Conservation (phyloP, 2,888 invertebrate genomes). For the Molanna angustata region DNA sequence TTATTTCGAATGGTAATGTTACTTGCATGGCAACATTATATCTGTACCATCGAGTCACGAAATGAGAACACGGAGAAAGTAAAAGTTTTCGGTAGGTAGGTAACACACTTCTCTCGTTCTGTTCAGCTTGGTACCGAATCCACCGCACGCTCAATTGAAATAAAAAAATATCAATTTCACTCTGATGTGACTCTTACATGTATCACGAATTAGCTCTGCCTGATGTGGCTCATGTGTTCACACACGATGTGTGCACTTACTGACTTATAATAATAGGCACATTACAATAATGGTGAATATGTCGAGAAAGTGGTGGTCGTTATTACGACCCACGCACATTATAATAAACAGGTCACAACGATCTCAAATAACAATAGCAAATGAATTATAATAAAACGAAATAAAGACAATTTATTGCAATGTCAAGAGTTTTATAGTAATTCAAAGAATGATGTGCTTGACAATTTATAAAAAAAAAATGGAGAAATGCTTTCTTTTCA, state of each 20-base stretch:
- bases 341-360: conserved; percentile 15
- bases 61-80: conserved; percentile 34
- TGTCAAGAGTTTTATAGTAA: too few species aligned
- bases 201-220: conserved; percentile 12
- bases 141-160: too few species aligned
- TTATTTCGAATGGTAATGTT: too few species aligned
- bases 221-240: background rate
- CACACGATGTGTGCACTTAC: background rate
- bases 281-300: conserved; percentile 7
- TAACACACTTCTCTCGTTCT: conserved; percentile 28
- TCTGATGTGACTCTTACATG: conserved; percentile 15
- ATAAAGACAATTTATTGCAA: too few species aligned
- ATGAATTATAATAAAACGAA: too few species aligned
- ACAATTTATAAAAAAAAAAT: too few species aligned
- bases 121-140: too few species aligned
- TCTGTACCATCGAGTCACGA: too few species aligned
- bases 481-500: too few species aligned
- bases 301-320: conserved; percentile 25
- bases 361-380: too few species aligned
- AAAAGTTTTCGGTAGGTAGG: conserved; percentile 34
- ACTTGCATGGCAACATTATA: too few species aligned
- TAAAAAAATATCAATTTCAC: conserved; percentile 36
- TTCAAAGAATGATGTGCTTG: too few species aligned
- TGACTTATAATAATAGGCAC: background rate
- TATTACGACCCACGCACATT: conserved; percentile 16